Percentiles rank a stretch among this genome's conserved stretches.
Evolutionary conservation across 2,113 vertebrate genomes (phyloP).

Genomic region (Apteryx mantelli): DNA sequence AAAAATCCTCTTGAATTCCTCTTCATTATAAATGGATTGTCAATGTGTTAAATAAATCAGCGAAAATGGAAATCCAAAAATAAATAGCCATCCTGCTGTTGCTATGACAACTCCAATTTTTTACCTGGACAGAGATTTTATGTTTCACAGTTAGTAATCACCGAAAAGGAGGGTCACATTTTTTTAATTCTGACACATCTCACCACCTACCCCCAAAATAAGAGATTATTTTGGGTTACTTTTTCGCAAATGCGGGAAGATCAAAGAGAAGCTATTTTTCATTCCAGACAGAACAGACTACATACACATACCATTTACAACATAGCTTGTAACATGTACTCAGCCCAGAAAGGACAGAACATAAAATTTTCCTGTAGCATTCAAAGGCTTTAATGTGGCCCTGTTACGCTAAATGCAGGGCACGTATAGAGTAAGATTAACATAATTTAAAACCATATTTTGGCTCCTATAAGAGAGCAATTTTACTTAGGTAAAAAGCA

Average conservation of each 20-base stretch:
- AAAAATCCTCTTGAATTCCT: conserved; percentile 54
- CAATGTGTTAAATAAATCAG: conserved; percentile 74
- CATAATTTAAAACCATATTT: background rate
- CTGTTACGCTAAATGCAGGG: background rate
- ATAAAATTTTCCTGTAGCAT: background rate
- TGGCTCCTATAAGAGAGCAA: background rate
- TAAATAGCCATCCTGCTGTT: conserved; percentile 65
- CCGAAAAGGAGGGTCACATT: conserved; percentile 22
- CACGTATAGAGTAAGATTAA: background rate
- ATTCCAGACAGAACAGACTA: conserved; percentile 12
- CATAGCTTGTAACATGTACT: background rate
- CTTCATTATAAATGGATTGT: conserved; percentile 68
- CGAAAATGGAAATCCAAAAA: conserved; percentile 73
- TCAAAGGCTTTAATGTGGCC: background rate
- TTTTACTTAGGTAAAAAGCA: background rate
- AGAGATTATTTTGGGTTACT: conserved; percentile 44
- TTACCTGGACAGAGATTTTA: conserved; percentile 77
- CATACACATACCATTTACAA: background rate
- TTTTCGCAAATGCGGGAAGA: conserved; percentile 37
- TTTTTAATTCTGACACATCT: background rate
- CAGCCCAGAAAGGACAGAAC: background rate
- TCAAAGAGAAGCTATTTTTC: conserved; percentile 51
- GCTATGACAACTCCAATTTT: conserved; percentile 73
- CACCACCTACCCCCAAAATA: conserved; percentile 14
- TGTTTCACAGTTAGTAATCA: conserved; percentile 38